Percentiles rank a stretch among this genome's conserved stretches.
Evolutionary conservation across 2,888 invertebrate genomes (phyloP).

Genomic region (Pyralis farinalis): DNA sequence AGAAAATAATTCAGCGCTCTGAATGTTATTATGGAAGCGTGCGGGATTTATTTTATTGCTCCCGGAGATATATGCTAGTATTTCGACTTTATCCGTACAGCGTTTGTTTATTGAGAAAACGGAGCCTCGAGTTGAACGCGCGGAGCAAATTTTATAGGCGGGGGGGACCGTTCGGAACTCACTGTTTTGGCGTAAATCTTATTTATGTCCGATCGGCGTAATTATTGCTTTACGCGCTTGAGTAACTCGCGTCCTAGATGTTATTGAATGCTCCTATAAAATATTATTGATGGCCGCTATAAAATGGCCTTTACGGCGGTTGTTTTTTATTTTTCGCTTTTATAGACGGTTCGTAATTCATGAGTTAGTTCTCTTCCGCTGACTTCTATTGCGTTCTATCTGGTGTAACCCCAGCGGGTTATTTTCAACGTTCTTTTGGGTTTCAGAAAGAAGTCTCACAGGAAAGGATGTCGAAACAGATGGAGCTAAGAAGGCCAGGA

Average conservation of each 20-base stretch:
- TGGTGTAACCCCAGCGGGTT: neutral
- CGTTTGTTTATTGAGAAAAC: slow-evolving; percentile 69
- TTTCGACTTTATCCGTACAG: slow-evolving; percentile 66
- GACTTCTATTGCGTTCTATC: slow-evolving; percentile 14
- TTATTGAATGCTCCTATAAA: slow-evolving; percentile 76
- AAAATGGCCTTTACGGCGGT: slow-evolving; percentile 66
- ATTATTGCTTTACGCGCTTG: slow-evolving; percentile 74
- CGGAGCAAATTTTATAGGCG: slow-evolving; percentile 63
- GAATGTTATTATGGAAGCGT: slow-evolving; percentile 75
- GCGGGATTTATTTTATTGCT: slow-evolving; percentile 77
- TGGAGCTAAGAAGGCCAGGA: too few species aligned
- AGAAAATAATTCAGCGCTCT: slow-evolving; percentile 78
- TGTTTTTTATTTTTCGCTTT: slow-evolving; percentile 54
- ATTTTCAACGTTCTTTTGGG: neutral
- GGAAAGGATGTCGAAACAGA: too few species aligned
- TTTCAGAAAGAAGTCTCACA: too few species aligned
- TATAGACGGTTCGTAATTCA: slow-evolving; percentile 43
- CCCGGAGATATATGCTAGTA: slow-evolving; percentile 66
- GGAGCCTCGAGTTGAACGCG: slow-evolving; percentile 46
- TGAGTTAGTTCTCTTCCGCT: slow-evolving; percentile 18
- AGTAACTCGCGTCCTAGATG: slow-evolving; percentile 59
- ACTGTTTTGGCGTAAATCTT: slow-evolving; percentile 67
- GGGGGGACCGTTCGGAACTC: slow-evolving; percentile 35
- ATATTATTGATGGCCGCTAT: slow-evolving; percentile 71
- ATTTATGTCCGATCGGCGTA: slow-evolving; percentile 61